Conservation (phyloP, 2,888 invertebrate genomes). For the Tortricodes alternella region DNA sequence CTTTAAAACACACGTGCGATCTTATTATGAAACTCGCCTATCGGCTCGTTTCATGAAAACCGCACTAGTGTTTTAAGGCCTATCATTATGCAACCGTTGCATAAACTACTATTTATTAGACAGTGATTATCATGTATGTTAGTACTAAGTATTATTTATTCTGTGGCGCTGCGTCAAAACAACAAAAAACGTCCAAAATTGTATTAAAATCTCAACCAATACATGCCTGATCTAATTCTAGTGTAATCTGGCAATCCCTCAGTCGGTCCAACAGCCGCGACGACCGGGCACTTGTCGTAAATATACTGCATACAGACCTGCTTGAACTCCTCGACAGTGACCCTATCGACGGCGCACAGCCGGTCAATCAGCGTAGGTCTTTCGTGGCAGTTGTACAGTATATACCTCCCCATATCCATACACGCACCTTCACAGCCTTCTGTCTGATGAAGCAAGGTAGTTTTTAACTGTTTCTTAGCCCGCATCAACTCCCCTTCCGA, state of each 20-base stretch:
- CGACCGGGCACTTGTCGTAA: slow-evolving; percentile 94
- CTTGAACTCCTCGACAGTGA: slow-evolving; percentile 88
- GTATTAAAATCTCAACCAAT: slow-evolving; percentile 84
- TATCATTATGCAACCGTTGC: no score
- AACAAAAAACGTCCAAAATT: background rate
- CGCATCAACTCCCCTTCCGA: slow-evolving; percentile 94
- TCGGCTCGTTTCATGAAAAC: no score
- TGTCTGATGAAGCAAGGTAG: slow-evolving; percentile 93
- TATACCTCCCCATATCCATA: slow-evolving; percentile 97
- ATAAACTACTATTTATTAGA: no score
- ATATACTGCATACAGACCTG: slow-evolving; percentile 93
- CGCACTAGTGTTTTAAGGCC: no score
- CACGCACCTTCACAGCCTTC: slow-evolving; percentile 95
- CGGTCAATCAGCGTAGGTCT: slow-evolving; percentile 93
- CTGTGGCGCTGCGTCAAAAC: background rate
- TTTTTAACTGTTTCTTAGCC: slow-evolving; percentile 94
- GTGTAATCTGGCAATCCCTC: slow-evolving; percentile 94
- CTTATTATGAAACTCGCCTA: no score
- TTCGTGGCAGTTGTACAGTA: slow-evolving; percentile 92
- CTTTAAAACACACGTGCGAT: no score
- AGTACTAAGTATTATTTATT: no score
- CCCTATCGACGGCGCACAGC: slow-evolving; percentile 91
- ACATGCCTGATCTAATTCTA: slow-evolving; percentile 90
- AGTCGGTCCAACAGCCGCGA: slow-evolving; percentile 94
- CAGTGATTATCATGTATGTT: no score